Evolutionary conservation across 2,113 vertebrate species (phyloP).

Genomic region (Pelodiscus sinensis): DNA sequence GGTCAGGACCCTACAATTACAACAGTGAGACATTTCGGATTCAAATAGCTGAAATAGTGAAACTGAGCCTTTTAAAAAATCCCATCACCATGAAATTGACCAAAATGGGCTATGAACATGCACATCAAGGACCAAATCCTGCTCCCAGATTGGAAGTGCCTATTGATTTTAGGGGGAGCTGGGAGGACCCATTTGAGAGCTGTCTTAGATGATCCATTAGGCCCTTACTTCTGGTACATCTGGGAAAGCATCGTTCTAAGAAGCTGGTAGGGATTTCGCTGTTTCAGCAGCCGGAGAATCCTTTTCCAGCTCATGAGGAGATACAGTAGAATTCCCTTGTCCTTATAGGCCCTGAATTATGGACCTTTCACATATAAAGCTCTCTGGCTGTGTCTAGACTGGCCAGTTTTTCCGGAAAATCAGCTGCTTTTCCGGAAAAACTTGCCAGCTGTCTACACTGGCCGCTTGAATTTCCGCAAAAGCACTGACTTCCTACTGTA

Average conservation of each 20-base stretch:
- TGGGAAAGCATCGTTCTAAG: not conserved
- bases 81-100: too few species aligned
- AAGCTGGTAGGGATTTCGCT: accelerated
- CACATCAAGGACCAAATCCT: not conserved
- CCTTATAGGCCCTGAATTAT: not conserved
- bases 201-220: not conserved
- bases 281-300: not conserved
- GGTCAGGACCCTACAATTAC: too few species aligned
- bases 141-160: not conserved
- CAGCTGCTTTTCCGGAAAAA: too few species aligned
- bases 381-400: too few species aligned
- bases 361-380: not conserved
- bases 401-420: too few species aligned
- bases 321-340: not conserved
- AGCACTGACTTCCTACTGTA: too few species aligned
- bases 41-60: too few species aligned
- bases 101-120: too few species aligned
- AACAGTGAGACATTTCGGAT: too few species aligned
- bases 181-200: not conserved
- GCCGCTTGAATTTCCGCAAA: too few species aligned
- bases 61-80: too few species aligned
- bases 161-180: accelerated
- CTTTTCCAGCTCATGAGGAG: not conserved
- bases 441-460: too few species aligned
- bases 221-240: not conserved